These are phyloP conservation scores for Bruchidius siliquastri DNA, from an alignment of 2,888 invertebrate genomes.

Conservation along the genomic window DNA sequence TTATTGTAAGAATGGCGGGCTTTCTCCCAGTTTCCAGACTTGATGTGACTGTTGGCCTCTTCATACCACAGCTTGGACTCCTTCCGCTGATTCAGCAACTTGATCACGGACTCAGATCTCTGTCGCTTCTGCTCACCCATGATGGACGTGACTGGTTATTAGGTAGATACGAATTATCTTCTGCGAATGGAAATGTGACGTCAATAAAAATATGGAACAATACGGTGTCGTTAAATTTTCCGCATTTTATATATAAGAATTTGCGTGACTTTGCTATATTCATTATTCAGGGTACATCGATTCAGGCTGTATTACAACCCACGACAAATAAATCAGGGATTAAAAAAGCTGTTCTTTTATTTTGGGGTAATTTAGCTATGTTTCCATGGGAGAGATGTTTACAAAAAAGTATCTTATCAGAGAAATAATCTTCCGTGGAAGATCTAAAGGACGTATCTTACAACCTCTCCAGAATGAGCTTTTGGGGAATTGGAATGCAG, in stretches of 20 bases:
- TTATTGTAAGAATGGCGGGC: constrained; percentile 67
- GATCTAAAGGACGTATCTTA: no score
- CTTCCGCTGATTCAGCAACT: constrained; percentile 38
- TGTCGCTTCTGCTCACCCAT: constrained; percentile 28
- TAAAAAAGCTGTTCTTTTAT: background rate
- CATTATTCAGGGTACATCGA: background rate
- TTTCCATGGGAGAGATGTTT: no score
- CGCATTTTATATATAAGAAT: background rate
- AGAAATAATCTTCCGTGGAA: no score
- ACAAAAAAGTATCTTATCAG: no score
- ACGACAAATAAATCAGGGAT: background rate
- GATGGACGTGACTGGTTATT: background rate
- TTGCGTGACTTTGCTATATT: background rate
- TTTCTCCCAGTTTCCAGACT: constrained; percentile 67
- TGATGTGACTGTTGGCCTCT: constrained; percentile 73
- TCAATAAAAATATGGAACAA: background rate
- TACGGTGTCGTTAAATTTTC: background rate
- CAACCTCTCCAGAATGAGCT: no score
- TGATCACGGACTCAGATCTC: constrained; percentile 40
- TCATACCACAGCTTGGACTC: constrained; percentile 68
- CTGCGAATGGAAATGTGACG: background rate
- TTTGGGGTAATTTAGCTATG: background rate
- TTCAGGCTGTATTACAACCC: background rate
- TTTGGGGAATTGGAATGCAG: no score
- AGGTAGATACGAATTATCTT: background rate